phyloP scores from a whole-genome alignment of 2,888 invertebrate species.

The Ophonus ardosiacus region DNA sequence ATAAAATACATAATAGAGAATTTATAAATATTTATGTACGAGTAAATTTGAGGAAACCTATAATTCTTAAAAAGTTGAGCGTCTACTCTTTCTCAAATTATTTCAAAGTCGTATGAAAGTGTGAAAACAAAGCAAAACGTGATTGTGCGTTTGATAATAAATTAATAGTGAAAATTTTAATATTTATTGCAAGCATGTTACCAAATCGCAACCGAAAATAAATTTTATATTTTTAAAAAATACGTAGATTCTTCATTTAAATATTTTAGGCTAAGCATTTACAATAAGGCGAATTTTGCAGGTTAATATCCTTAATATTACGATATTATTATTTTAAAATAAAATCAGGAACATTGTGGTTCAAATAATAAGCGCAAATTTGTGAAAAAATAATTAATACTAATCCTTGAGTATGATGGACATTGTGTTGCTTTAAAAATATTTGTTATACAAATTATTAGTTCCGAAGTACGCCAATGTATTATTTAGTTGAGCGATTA shows the following conservation, averaged over 20 bases:
- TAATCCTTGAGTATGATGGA: slow-evolving; percentile 46
- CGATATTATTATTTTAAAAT: slow-evolving; percentile 32
- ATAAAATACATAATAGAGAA: too few relatives aligned
- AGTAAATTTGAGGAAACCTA: too few relatives aligned
- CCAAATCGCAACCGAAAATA: slow-evolving; percentile 35
- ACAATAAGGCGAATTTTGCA: slow-evolving; percentile 50
- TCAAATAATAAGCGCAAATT: slow-evolving; percentile 19
- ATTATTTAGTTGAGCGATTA: slow-evolving; percentile 36
- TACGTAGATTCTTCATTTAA: slow-evolving; percentile 46
- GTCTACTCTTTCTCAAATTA: background rate
- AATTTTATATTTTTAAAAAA: slow-evolving; percentile 48
- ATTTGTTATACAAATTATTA: slow-evolving; percentile 45
- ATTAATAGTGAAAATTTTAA: slow-evolving; percentile 39
- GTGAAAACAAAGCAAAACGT: slow-evolving; percentile 22
- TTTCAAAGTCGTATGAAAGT: slow-evolving; percentile 13
- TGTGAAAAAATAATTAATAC: slow-evolving; percentile 39
- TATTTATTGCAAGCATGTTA: slow-evolving; percentile 61
- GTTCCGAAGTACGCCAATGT: slow-evolving; percentile 42
- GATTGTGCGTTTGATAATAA: slow-evolving; percentile 56
- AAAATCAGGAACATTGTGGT: slow-evolving; percentile 39
- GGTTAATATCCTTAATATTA: slow-evolving; percentile 47
- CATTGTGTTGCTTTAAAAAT: slow-evolving; percentile 39
- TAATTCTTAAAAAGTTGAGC: background rate
- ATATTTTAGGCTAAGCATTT: slow-evolving; percentile 55
- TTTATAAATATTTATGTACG: too few relatives aligned